Evolutionary conservation across 2,797 vertebrate genomes (phyloP).

Genomic region (Notolepis coatsorum): DNA sequence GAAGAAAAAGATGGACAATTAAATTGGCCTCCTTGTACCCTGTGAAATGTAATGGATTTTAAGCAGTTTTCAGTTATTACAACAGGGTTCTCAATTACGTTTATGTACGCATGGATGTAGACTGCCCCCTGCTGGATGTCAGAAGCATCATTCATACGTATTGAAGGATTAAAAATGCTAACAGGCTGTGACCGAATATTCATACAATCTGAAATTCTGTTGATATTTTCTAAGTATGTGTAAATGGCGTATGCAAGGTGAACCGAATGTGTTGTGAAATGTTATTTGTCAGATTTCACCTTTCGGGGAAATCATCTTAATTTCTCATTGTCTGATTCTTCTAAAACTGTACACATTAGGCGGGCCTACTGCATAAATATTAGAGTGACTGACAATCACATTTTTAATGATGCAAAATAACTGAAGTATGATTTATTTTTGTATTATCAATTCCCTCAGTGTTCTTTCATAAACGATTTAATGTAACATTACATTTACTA

Average conservation of each 20-base stretch:
- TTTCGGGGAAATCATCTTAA: not conserved
- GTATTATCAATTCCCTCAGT: not conserved
- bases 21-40: conserved; percentile 5
- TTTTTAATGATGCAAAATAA: conserved; percentile 13
- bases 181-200: not conserved
- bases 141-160: conserved; percentile 32
- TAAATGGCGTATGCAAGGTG: not conserved
- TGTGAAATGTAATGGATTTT: not conserved
- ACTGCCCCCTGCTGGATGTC: conserved; percentile 65
- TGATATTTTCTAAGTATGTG: not conserved
- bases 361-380: not conserved
- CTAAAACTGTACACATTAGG: not conserved
- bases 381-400: not conserved
- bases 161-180: not conserved
- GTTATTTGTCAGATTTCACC: not conserved
- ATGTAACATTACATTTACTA: not conserved
- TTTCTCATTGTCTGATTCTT: not conserved
- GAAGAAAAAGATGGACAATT: conserved; percentile 1
- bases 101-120: conserved; percentile 26
- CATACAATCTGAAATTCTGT: too few relatives aligned
- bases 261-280: not conserved
- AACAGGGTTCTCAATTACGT: not conserved
- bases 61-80: not conserved
- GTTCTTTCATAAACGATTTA: not conserved
- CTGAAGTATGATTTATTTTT: conserved; percentile 4